Percentiles rank a stretch among this genome's conserved stretches.
These are phyloP conservation scores for Zenarchopterus dispar DNA, from an alignment of 2,797 vertebrate genomes.

Conservation along the genomic window DNA sequence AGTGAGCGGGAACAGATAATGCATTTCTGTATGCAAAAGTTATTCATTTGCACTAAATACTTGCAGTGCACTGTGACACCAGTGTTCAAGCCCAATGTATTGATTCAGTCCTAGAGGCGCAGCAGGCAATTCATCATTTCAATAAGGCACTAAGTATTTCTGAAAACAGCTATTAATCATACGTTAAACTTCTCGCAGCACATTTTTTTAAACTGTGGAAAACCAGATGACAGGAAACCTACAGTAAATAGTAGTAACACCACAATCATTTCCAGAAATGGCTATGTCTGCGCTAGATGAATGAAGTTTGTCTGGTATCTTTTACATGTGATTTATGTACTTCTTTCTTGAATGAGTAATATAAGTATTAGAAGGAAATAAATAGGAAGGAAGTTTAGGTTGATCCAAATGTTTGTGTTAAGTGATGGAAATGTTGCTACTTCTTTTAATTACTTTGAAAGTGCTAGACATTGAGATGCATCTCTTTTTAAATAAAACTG, in stretches of 20 bases:
- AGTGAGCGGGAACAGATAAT: slow-evolving; percentile 7
- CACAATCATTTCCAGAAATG: neutral
- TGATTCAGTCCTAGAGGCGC: slow-evolving; percentile 45
- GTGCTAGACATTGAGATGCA: too few species aligned
- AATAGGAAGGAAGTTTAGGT: too few species aligned
- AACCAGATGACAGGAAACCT: slow-evolving; percentile 35
- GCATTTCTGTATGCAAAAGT: slow-evolving; percentile 23
- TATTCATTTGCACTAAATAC: slow-evolving; percentile 38
- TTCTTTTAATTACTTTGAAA: too few species aligned
- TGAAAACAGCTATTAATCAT: slow-evolving; percentile 66
- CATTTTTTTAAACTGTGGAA: slow-evolving; percentile 32
- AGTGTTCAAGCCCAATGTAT: slow-evolving; percentile 45
- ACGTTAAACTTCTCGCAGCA: slow-evolving; percentile 39
- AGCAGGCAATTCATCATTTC: slow-evolving; percentile 64
- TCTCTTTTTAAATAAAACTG: too few species aligned
- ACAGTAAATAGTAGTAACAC: slow-evolving; percentile 32
- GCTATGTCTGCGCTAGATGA: too few species aligned
- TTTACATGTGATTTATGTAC: too few species aligned
- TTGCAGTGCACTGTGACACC: slow-evolving; percentile 32
- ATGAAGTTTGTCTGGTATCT: too few species aligned
- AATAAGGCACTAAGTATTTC: slow-evolving; percentile 34
- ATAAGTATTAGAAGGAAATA: too few species aligned
- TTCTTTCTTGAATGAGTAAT: too few species aligned
- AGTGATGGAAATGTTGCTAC: too few species aligned
- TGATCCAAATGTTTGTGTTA: too few species aligned